Percentiles rank a stretch among this genome's conserved stretches.
Evolutionary conservation across 2,113 vertebrate species (phyloP).

Genomic region (Lophura nycthemera): DNA sequence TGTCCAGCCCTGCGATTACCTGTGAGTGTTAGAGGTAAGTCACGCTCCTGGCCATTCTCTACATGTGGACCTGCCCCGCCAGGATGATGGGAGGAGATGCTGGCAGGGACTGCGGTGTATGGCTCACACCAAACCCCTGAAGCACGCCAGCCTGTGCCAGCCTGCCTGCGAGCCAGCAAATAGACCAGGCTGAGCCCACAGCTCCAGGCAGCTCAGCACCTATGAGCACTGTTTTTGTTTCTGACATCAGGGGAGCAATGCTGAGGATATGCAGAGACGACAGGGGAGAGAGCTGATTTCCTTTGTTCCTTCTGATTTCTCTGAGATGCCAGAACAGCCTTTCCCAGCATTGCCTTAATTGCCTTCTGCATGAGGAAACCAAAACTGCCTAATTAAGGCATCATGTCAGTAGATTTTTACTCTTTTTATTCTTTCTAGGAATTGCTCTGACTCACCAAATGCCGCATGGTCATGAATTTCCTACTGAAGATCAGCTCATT

Average conservation of each 20-base stretch:
- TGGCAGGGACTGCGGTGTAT: neutral
- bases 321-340: neutral
- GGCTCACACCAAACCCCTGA: accelerated
- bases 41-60: neutral
- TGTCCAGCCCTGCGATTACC: accelerated
- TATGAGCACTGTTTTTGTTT: neutral
- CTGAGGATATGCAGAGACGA: neutral
- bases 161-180: neutral
- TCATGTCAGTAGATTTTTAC: neutral
- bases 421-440: constrained; percentile 45
- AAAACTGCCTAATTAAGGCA: neutral
- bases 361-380: neutral
- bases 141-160: neutral
- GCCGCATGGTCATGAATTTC: neutral
- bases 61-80: accelerated
- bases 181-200: neutral
- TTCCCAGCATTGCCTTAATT: neutral
- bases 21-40: too few relatives aligned
- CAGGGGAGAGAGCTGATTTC: neutral
- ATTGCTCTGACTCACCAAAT: constrained; percentile 25
- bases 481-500: neutral
- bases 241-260: neutral
- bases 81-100: neutral
- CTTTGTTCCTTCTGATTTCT: constrained; percentile 8
- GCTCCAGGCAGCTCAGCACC: neutral